Evolutionary conservation across 2,797 vertebrate species (phyloP).

Genomic region (Borostomias antarcticus): DNA sequence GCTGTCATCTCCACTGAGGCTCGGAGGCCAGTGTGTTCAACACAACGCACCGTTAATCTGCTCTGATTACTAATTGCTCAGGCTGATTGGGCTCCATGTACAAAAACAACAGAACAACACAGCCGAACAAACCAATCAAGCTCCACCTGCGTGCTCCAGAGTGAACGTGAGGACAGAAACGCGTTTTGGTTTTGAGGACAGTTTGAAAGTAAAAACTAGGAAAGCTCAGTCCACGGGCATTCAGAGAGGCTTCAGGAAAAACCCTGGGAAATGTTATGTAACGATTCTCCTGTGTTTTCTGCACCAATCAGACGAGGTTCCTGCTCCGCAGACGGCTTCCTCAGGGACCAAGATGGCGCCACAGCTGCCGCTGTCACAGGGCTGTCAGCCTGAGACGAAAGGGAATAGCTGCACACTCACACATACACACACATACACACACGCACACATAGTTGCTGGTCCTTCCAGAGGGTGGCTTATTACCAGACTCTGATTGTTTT

Average conservation of each 20-base stretch:
- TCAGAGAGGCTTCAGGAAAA: too few species aligned
- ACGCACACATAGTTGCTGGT: background rate
- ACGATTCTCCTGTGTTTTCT: background rate
- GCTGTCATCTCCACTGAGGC: too few species aligned
- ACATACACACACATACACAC: background rate
- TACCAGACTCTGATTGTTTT: too few species aligned
- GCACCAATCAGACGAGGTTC: background rate
- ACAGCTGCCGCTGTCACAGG: background rate
- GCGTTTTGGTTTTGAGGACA: too few species aligned
- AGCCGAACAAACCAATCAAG: background rate
- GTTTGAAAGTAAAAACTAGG: too few species aligned
- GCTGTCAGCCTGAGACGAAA: background rate
- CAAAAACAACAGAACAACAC: background rate
- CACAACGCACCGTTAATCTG: background rate
- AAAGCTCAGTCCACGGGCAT: too few species aligned
- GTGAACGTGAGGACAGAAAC: background rate
- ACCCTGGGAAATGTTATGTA: too few species aligned
- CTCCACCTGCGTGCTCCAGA: background rate
- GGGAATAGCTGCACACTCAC: background rate
- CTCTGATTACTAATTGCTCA: background rate
- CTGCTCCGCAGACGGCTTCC: background rate
- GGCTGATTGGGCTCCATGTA: background rate
- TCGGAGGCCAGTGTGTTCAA: background rate
- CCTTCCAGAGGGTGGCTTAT: background rate
- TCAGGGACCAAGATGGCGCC: background rate